Evolutionary conservation across 2,888 invertebrate species (phyloP).

Genomic region (Drosophila pegasa): DNA sequence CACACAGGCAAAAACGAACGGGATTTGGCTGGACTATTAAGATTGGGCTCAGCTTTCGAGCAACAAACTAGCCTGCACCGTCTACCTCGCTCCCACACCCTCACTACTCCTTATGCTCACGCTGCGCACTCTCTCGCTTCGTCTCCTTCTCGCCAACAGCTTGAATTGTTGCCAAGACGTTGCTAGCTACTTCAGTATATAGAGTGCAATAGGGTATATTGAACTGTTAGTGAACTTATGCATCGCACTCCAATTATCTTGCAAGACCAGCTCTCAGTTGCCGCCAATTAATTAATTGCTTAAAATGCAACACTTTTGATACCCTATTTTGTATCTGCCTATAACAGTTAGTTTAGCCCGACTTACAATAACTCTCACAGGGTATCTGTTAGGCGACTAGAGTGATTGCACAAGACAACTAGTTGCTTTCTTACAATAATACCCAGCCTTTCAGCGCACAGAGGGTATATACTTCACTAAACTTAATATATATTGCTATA

Average conservation of each 20-base stretch:
- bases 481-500: too few species aligned
- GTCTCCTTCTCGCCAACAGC: background rate
- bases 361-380: background rate
- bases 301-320: background rate
- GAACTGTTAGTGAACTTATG: background rate
- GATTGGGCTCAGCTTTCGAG: slow-evolving; percentile 29
- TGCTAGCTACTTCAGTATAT: slow-evolving; percentile 18
- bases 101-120: background rate
- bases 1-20: background rate
- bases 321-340: background rate
- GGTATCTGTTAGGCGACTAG: slow-evolving; percentile 8
- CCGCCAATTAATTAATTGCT: background rate
- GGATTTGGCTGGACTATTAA: slow-evolving; percentile 33
- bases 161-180: slow-evolving; percentile 42
- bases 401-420: background rate
- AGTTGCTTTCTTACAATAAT: slow-evolving; percentile 3
- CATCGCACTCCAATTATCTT: background rate
- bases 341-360: too few species aligned
- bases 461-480: background rate
- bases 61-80: slow-evolving; percentile 10
- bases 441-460: background rate
- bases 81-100: background rate
- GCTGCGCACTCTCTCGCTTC: background rate
- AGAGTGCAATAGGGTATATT: slow-evolving; percentile 3
- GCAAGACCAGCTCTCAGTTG: background rate